Conservation (phyloP, 2,888 invertebrate genomes). For the Phyto melanocephala region DNA sequence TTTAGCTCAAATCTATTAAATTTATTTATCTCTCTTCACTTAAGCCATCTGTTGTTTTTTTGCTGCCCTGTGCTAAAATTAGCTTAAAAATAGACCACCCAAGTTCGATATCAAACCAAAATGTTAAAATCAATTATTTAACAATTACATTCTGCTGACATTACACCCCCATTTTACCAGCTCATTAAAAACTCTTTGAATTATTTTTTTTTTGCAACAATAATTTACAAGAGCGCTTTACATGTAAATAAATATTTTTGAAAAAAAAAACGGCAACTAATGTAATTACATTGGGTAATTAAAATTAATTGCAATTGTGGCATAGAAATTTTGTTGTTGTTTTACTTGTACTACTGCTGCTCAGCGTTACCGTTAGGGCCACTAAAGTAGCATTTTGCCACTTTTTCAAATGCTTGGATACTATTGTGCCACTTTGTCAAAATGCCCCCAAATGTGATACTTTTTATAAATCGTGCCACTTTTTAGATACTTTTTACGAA, state of each 20-base stretch:
- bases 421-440: too few species aligned
- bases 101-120: too few species aligned
- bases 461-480: too few species aligned
- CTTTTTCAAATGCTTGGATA: too few species aligned
- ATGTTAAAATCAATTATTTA: neutral
- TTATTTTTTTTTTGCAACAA: too few species aligned
- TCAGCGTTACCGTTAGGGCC: neutral
- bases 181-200: slow-evolving; percentile 6
- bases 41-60: too few species aligned
- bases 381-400: too few species aligned
- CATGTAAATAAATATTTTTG: neutral
- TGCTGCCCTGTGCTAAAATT: too few species aligned
- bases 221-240: neutral
- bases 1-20: too few species aligned
- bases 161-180: neutral
- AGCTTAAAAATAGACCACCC: neutral
- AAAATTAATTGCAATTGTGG: slow-evolving; percentile 61
- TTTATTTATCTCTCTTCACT: too few species aligned
- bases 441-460: too few species aligned
- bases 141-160: neutral
- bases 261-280: slow-evolving; percentile 28
- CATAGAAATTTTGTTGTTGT: slow-evolving; percentile 25
- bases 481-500: too few species aligned
- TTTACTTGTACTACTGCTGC: neutral
- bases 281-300: slow-evolving; percentile 55